Base-by-base conservation (phyloP, 1,140 invertebrate genomes). In the Nebria ingens region DNA sequence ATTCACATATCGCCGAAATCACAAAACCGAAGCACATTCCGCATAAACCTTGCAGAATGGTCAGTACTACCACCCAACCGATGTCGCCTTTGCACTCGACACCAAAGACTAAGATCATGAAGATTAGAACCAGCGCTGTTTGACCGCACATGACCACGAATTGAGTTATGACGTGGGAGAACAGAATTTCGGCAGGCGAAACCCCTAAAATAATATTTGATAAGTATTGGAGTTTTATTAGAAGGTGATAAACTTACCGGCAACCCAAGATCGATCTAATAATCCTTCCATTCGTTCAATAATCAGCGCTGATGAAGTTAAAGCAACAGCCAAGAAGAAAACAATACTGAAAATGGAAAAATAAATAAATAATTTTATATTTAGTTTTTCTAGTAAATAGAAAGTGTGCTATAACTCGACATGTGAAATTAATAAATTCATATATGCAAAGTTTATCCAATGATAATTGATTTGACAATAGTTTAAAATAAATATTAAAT, bases 11-110 rank as follows among this genome's bases (percentile, higher is more conserved):
- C 9, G 90, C 87, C 3, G 92, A 96, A 61, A 95, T 94, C n/a
- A 96, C 85, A 71, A 97, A 88, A 51, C 87, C 87, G 69, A 93
- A 93, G 65, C 88, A 89, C 93, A 97, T 97, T 62, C 93, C 94
- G 68, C 91, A 94, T 9, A 93, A 77, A 71, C 91, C 93, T 71
- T 89, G 86, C 55, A 91, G 73, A 56, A 97, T 81, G 0, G 91
- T 91, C 6, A 97, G 68, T 25, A 91, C 73, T 53, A 96, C 79
- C 1, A 95, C 91, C 74, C 85, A 85, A 20, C 84, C 75, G 22
- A 94, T 80, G 25, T 90, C 85, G 2, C 92, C 93, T 58, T 87
- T 83, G 64, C 87, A 88, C 64, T 91, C 85, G 2, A 95, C 88
- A 1, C 86, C 80, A 62, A 94, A 93, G 0, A 94, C 87, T 0